Evolutionary conservation across 1,140 invertebrate species (phyloP).

Genomic region (Philopotamus ludificatus): DNA sequence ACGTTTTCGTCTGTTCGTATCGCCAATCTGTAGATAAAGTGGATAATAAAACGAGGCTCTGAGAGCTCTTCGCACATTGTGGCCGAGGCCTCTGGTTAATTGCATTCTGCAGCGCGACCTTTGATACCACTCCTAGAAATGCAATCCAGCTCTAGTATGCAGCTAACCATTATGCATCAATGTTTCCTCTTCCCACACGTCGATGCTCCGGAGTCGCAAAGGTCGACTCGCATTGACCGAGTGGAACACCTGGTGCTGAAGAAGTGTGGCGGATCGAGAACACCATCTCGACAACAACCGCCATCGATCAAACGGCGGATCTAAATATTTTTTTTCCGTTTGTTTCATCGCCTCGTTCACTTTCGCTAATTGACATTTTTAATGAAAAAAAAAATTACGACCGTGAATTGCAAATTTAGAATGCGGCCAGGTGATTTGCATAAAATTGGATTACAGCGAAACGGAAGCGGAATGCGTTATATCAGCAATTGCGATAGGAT

Average conservation of each 20-base stretch:
- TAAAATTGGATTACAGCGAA: not conserved
- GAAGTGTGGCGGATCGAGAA: too few relatives aligned
- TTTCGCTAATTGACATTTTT: too few relatives aligned
- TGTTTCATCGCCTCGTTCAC: too few relatives aligned
- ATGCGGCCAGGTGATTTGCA: not conserved
- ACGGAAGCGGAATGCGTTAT: not conserved
- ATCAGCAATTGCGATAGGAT: not conserved
- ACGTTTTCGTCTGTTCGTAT: too few relatives aligned
- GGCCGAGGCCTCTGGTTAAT: not conserved
- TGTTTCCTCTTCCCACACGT: conserved; percentile 19
- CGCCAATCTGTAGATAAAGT: too few relatives aligned
- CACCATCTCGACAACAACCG: not conserved
- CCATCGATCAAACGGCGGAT: not conserved
- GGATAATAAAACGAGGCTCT: not conserved
- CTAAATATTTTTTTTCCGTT: too few relatives aligned
- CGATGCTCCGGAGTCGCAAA: conserved; percentile 7
- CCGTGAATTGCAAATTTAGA: too few relatives aligned
- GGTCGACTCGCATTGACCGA: conserved; percentile 7
- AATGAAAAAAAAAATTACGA: too few relatives aligned
- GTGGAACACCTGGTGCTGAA: not conserved
- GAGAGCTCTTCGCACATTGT: not conserved
- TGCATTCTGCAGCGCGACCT: not conserved
- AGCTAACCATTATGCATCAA: conserved; percentile 17
- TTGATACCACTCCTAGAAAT: conserved; percentile 15
- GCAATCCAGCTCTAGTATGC: conserved; percentile 12